Conservation (phyloP, 2,113 vertebrate species). For the Lampris incognitus region DNA sequence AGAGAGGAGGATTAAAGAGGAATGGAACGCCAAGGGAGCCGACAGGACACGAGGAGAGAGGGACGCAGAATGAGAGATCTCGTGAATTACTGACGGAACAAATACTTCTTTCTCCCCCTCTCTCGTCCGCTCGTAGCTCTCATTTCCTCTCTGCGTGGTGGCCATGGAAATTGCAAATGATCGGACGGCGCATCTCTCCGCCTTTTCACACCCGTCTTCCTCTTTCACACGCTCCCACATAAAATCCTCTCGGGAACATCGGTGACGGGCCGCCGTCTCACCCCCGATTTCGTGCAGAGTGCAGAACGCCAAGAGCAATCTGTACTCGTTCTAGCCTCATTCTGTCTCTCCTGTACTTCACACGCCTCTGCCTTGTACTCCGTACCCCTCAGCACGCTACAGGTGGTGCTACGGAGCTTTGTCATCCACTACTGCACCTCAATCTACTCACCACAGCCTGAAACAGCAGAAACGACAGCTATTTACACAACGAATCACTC, state of each 20-base stretch:
- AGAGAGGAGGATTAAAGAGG: conserved; percentile 13
- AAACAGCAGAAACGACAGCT: not conserved
- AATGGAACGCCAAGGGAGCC: not conserved
- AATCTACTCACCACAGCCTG: conserved; percentile 15
- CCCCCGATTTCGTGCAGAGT: conserved; percentile 50
- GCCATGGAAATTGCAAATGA: not conserved
- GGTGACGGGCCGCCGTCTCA: conserved; percentile 74
- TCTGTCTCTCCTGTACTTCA: conserved; percentile 4
- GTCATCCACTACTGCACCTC: not conserved
- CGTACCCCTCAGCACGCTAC: not conserved
- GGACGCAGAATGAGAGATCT: conserved; percentile 33
- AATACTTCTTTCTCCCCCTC: conserved; percentile 50
- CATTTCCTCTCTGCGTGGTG: not conserved
- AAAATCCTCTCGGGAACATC: conserved; percentile 73
- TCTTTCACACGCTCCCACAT: conserved; percentile 78
- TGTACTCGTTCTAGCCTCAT: conserved; percentile 15
- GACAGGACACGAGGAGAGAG: conserved; percentile 6
- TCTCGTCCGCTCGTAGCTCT: not conserved
- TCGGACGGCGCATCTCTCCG: conserved; percentile 30
- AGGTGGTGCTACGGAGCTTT: not conserved
- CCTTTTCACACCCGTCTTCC: conserved; percentile 54
- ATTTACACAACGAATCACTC: conserved; percentile 11
- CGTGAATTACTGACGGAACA: conserved; percentile 30
- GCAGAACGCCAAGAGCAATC: conserved; percentile 28
- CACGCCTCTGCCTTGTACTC: conserved; percentile 22